These are phyloP conservation scores for Hippoglossus stenolepis DNA, from an alignment of 2,113 vertebrate species.

Conservation along the genomic window DNA sequence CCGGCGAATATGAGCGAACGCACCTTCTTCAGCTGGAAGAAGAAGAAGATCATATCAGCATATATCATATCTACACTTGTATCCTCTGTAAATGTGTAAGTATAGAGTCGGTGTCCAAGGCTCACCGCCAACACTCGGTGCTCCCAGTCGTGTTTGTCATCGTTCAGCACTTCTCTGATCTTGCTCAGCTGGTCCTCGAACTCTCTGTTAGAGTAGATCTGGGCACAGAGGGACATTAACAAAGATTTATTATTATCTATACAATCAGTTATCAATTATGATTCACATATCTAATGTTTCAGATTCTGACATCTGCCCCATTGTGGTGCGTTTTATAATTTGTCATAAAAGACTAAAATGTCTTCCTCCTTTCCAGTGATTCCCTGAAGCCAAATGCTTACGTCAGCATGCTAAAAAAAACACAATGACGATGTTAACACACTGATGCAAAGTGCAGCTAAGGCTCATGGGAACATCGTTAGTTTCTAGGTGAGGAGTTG, in stretches of 20 bases:
- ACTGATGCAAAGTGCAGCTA: too few species aligned
- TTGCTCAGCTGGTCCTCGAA: conserved; percentile 95
- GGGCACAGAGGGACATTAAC: conserved; percentile 21
- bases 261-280: background rate
- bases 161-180: conserved; percentile 93
- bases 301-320: background rate
- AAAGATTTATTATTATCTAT: background rate
- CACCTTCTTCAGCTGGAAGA: conserved; percentile 92
- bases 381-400: too few species aligned
- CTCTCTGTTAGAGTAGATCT: conserved; percentile 97
- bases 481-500: too few species aligned
- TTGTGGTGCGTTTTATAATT: background rate
- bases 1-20: conserved; percentile 94
- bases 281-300: background rate
- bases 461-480: too few species aligned
- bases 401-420: too few species aligned
- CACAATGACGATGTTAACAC: too few species aligned
- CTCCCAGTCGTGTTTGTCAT: conserved; percentile 99
- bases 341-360: background rate
- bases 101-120: background rate
- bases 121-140: conserved; percentile 94
- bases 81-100: background rate
- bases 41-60: background rate
- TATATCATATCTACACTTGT: background rate
- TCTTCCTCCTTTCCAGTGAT: too few species aligned